Conservation (phyloP, 2,888 invertebrate genomes). For the Microplitis deprimator region DNA sequence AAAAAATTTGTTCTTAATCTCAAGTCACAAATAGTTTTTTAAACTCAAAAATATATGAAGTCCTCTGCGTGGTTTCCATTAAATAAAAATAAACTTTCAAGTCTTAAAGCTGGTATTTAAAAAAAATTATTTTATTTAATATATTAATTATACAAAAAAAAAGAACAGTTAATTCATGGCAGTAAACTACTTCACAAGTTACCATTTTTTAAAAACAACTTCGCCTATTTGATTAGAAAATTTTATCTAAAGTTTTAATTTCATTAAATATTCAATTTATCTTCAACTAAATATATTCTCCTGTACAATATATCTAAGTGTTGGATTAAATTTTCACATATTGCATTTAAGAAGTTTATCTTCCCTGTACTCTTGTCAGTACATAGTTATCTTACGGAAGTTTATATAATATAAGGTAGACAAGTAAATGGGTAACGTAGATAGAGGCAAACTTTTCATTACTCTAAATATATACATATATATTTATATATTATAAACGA, state of each 20-base stretch:
- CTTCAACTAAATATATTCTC: background rate
- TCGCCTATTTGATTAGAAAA: background rate
- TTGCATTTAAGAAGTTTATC: constrained; percentile 16
- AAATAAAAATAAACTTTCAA: too few species aligned
- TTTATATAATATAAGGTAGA: background rate
- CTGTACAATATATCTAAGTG: background rate
- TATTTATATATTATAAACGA: background rate
- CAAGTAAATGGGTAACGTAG: background rate
- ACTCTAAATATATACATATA: background rate
- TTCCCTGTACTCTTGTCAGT: background rate
- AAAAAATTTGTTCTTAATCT: too few species aligned
- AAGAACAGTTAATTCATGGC: too few species aligned
- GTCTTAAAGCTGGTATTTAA: too few species aligned
- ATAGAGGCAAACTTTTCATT: constrained; percentile 21
- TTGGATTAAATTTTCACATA: constrained; percentile 1
- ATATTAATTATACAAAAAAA: too few species aligned
- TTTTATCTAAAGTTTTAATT: background rate
- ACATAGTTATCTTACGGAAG: background rate
- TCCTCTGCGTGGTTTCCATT: too few species aligned
- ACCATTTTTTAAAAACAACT: too few species aligned
- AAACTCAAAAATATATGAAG: too few species aligned
- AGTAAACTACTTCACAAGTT: too few species aligned
- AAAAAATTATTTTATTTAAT: too few species aligned
- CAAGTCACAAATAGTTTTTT: too few species aligned
- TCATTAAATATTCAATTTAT: background rate